Base-by-base conservation (phyloP, 2,797 vertebrate species). In the Melanotaenia parkinsoni region DNA sequence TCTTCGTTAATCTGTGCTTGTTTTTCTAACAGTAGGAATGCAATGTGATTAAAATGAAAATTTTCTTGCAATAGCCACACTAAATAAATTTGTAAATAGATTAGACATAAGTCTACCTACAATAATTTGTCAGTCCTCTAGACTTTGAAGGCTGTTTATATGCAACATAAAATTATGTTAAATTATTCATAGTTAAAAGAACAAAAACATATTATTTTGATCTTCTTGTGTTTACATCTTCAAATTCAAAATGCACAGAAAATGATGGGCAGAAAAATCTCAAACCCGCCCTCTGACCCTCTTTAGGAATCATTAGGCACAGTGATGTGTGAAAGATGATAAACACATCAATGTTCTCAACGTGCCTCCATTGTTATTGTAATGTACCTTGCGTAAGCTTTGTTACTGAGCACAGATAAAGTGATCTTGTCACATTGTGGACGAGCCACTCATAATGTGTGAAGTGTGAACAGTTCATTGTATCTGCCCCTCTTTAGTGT, bases 401-500 rank as follows among this genome's bases (percentile, higher is more conserved):
- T 70, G 77, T 69, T 93, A 91, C 90, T 90, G 77, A 89, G 78
- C 45, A 40, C 74, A 70, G 77, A 85, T 87, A 87, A 86, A 47
- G 54, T 67, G 69, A 86, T 80, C 74, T 72, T 56, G 76, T 84
- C 71, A 72, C 82, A 69, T 45, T 72, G 74, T 81, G 76, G 81
- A 89, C 66, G 69, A 88, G 77, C 83, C 85, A 77, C 91, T 91
- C 58, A 22, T 67, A 33, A 54, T 30, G 77, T 84, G 74, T 85
- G 74, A 82, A 85, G 83, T 73, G 82, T 83, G 88, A 88, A 45
- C 76, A 70, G 83, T 86, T 89, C 84, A 87, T 87, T 85, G 82
- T 88, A 76, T 82, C 71, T 35, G 74, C 65, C n/a, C 69, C 89
- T 90, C 90, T 93, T 83, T 82, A 92, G 79, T 85, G 92, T 91